Base-by-base conservation (phyloP, 1,140 invertebrate species). In the Bombus waltoni region DNA sequence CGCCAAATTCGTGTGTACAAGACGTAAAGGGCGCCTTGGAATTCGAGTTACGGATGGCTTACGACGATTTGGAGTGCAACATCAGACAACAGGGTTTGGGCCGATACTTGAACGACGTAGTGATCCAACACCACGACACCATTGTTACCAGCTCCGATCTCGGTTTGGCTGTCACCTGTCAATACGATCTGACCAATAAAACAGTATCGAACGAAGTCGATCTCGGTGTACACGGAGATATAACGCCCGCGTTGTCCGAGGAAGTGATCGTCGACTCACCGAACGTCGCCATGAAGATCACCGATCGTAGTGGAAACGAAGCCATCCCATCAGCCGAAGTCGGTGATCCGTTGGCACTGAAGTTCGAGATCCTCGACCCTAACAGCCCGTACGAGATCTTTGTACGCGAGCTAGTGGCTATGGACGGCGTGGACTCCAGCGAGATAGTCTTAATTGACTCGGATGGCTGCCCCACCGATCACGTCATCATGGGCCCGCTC, bases 311-410 rank as follows among this genome's bases (percentile, higher is more conserved):
- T 90, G 97, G 97, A 74, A 97, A 96, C 93, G 97, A 98, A 75
- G 97, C 97, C 76, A 97, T 97, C 94, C 96, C 97, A n/a, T 97
- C 97, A 40, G 97, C 97, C 87, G 97, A 98, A 96, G 98, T 99
- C 84, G 98, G 98, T 89, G 98, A 99, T 95, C 98, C 98, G 4
- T 94, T 99, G 92, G 98, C 98, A 10, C 96, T 99, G 4, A 96
- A 97, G 92, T 99, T 99, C 94, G 98, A 99, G 95, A 99, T 99
- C 89, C 96, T 98, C 88, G 98, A 99, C 94, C 97, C 97, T 85
- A 97, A 98, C 95, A 98, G 97, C 91, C 98, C 98, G 4, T 99
- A 98, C 95, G 98, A 99, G 95, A 99, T 99, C 88, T 99, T 99
- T 94, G 98, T 99, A 8, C 96, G 98, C 75, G 98, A 99, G 94